phyloP scores from a whole-genome alignment of 37 sponge, comb jelly and placozoan species.

The Chondrilla cf. caribensis region DNA sequence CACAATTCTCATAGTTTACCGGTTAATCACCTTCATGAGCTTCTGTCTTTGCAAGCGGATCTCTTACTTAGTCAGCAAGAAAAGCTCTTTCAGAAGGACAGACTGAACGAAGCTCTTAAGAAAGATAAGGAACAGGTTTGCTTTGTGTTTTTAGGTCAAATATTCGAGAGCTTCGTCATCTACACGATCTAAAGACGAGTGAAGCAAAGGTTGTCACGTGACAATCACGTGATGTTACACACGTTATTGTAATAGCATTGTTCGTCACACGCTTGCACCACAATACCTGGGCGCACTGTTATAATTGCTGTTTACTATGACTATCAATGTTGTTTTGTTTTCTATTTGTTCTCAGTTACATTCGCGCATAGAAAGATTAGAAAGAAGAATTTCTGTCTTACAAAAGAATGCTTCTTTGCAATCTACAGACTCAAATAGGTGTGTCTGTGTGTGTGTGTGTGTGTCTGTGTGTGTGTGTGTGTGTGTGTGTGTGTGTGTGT shows the following conservation, averaged over 20 bases:
- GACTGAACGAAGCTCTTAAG: slow-evolving; percentile 30
- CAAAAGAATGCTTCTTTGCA: slow-evolving; percentile 24
- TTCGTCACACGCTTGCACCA: not conserved
- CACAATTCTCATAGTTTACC: too few species aligned
- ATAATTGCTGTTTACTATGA: not conserved
- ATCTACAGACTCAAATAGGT: not conserved
- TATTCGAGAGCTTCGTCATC: too few species aligned
- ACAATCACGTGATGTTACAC: not conserved
- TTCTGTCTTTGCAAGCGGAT: slow-evolving; percentile 56
- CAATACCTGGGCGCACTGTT: not conserved
- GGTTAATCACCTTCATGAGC: slow-evolving; percentile 35
- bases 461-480: too few species aligned
- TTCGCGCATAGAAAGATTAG: slow-evolving; percentile 69
- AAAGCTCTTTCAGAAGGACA: slow-evolving; percentile 54
- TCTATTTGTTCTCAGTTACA: slow-evolving; percentile 38
- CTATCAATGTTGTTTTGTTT: not conserved
- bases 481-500: too few species aligned
- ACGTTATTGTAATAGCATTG: not conserved
- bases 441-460: not conserved
- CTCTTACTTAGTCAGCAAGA: slow-evolving; percentile 76
- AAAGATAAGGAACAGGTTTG: slow-evolving; percentile 75
- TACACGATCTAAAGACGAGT: too few species aligned
- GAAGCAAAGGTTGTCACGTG: slow-evolving; percentile 16
- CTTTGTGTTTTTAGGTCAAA: too few species aligned
- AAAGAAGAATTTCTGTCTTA: slow-evolving; percentile 58